Base-by-base conservation (phyloP, 2,797 vertebrate species). In the Australoheros facetus region DNA sequence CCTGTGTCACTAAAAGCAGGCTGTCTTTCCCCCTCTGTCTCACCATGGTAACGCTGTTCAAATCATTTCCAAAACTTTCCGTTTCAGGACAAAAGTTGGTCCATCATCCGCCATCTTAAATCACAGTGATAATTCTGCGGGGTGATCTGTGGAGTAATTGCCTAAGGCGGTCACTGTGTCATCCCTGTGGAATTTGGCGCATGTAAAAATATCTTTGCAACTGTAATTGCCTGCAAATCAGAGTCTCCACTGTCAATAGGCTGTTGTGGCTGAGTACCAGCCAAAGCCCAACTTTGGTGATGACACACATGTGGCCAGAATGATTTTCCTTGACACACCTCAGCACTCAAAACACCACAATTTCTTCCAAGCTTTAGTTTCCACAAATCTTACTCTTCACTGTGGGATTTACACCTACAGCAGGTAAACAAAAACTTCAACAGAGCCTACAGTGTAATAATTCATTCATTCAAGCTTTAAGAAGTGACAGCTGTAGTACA, bases 191-290 rank as follows among this genome's bases (percentile, higher is more conserved):
- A 80, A 74, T 75, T 48, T 77, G 59, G 71, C 74, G 19, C 69
- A 39, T 64, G 32, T 72, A 48, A 55, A 55, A 66, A 53, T 78
- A 54, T 75, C 30, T 75, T 39, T 54, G 55, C 57, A 71, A 17
- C 58, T 57, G 84, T 78, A 84, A 80, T 60, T 71, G 66, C n/a
- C 26, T 53, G 64, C 78, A 64, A 75, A 55, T 81, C 69, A n/a
- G 17, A 60, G 51, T 64, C 71, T 79, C 55, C 55, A 56, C 73
- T 78, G 54, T 80, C 78, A 83, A 17, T 48, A 19, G 48, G 17
- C 48, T 51, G 48, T 5, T 51, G 48, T 19, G 17, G 48, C 48
- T 51, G 48, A 19, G 17, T 3, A 30, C 26, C 45, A 53, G 26
- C 45, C 45, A 69, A 16, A 51, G 17, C 64, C 53, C 64, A 53